These are phyloP conservation scores for Trogon melanurus DNA, from an alignment of 2,113 vertebrate genomes.

Conservation along the genomic window DNA sequence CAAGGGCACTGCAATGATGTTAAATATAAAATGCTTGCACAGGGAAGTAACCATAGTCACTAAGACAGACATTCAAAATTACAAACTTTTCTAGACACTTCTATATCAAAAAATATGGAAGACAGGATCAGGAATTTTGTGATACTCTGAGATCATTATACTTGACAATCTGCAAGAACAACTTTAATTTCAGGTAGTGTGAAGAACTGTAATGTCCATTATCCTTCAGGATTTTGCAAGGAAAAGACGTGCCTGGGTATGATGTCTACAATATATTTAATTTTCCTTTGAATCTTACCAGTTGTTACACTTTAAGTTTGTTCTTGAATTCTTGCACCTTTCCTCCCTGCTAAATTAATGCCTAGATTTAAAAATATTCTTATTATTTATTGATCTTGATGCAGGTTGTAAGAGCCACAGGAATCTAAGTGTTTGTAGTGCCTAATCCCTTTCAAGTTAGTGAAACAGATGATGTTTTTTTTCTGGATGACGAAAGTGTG, in stretches of 20 bases:
- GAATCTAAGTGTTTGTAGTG: neutral
- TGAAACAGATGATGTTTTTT: neutral
- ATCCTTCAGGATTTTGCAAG: neutral
- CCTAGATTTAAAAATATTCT: neutral
- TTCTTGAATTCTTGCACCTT: neutral
- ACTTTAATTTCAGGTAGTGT: neutral
- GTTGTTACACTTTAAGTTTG: neutral
- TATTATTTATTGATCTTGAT: neutral
- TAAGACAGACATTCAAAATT: neutral
- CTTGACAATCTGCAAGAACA: neutral
- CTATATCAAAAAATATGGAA: neutral
- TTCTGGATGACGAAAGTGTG: neutral
- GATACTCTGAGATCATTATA: neutral
- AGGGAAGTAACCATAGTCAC: neutral
- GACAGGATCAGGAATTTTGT: neutral
- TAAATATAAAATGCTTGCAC: neutral
- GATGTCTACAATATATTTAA: fast-evolving
- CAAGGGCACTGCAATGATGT: neutral
- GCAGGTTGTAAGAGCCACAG: neutral
- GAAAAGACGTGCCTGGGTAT: neutral
- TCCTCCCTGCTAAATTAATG: neutral
- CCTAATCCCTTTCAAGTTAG: neutral
- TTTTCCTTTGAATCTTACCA: neutral
- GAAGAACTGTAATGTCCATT: neutral
- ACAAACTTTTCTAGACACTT: neutral